A percentile compares a stretch with the other conserved stretches of the same genome.
Conservation (phyloP, 2,113 vertebrate species). For the Leucoraja erinaceus region DNA sequence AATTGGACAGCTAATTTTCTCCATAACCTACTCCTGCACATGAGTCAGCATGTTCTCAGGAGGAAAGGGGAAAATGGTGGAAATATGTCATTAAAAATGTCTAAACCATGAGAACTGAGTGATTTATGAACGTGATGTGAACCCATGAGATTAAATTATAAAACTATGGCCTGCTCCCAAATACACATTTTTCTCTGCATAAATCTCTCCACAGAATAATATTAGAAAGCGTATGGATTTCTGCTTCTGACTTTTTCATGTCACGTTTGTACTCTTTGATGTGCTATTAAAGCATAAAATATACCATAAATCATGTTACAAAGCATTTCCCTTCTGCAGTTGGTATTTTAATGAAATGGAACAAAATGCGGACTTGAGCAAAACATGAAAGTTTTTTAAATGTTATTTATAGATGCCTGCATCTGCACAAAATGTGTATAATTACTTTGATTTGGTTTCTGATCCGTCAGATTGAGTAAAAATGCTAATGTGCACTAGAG, state of each 20-base stretch:
- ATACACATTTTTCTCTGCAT: neutral
- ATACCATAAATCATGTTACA: neutral
- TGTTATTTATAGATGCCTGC: neutral
- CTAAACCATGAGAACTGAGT: neutral
- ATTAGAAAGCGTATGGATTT: neutral
- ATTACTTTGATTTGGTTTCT: constrained; percentile 26
- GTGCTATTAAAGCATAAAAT: neutral
- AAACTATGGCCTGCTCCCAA: neutral
- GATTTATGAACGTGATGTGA: constrained; percentile 13
- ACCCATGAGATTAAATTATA: neutral
- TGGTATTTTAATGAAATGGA: constrained; percentile 14
- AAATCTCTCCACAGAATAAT: neutral
- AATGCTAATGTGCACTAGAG: neutral
- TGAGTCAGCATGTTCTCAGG: neutral
- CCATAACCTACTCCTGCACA: neutral
- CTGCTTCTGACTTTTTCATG: neutral
- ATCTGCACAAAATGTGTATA: neutral
- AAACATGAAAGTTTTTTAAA: neutral
- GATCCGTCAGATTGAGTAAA: constrained; percentile 2
- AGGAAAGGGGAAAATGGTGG: neutral
- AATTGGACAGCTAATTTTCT: neutral
- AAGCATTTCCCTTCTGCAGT: neutral
- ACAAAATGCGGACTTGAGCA: neutral
- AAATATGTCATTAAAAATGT: neutral
- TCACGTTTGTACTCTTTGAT: neutral